Evolutionary conservation across 2,888 invertebrate species (phyloP), one percentile per base, ranked within the genome.

Genomic region (Morinoia aosen): DNA sequence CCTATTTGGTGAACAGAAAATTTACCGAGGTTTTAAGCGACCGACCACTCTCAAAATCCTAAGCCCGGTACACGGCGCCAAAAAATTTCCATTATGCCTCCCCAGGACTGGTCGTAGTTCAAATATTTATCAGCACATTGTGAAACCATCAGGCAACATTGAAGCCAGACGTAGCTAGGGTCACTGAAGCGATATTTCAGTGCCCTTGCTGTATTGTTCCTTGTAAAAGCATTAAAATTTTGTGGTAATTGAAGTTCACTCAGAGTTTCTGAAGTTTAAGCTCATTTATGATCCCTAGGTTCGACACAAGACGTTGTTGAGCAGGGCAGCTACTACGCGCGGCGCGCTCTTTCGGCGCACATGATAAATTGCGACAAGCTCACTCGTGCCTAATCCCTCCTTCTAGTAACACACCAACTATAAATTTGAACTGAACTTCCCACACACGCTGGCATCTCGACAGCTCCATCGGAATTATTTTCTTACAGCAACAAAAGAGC

Each of bases 401-500:
- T 76, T 76, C 76, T 33, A 76, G 33, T 76, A 76, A 33, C 76
- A 16, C 76, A 76, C 76, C 76, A 76, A 76, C 76, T 76, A 76
- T 76, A 76, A 76, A 76, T 76, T 76, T 8, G 25, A 76, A 76
- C 33, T 76, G 76, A 19, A 76, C 76, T 76, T 76, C 76, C 76
- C 76, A 76, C 76, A 76, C 76, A 76, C 76, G 76, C 76, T 76
- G 76, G 76, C 76, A 76, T 76, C 76, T 76, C 76, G 76, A 76
- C 76, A 76, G 76, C 76, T 76, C 76, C 76, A 76, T 76, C 76
- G 76, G 76, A 76, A 76, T 76, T 76, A 76, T 76, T 76, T 76
- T 33, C 76, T 76, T 76, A 76, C 76, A 33, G 25, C 76, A 76
- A 76, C 76, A 76, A 33, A 76, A 76, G 76, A 76, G 76, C 76